These are phyloP conservation scores for Hippocampus mohnikei DNA, from an alignment of 2,113 vertebrate species.

Conservation along the genomic window DNA sequence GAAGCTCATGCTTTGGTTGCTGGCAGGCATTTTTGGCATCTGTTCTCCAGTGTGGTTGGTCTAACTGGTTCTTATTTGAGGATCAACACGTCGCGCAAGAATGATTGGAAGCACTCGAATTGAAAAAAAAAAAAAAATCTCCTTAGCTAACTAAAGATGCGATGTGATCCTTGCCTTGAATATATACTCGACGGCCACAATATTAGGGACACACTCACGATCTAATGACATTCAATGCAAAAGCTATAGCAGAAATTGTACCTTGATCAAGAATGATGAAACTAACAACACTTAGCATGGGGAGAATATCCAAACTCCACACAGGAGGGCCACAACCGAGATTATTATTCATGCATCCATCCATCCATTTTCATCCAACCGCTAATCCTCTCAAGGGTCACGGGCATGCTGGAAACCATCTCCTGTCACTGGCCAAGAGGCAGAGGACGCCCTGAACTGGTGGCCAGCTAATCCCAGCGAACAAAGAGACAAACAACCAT, in stretches of 20 bases:
- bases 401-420: too few species aligned
- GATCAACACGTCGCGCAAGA: conserved; percentile 56
- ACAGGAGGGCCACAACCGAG: too few species aligned
- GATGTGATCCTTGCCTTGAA: conserved; percentile 36
- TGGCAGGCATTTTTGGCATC: conserved; percentile 52
- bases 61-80: conserved; percentile 61
- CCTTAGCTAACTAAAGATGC: conserved; percentile 23
- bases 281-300: too few species aligned
- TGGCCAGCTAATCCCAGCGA: too few species aligned
- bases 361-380: too few species aligned
- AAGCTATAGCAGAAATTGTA: neutral
- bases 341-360: too few species aligned
- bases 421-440: too few species aligned
- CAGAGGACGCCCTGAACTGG: too few species aligned
- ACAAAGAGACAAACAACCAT: too few species aligned
- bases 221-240: neutral
- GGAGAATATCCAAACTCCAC: too few species aligned
- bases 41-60: conserved; percentile 68
- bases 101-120: conserved; percentile 48
- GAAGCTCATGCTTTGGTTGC: conserved; percentile 45
- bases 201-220: neutral
- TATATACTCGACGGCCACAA: neutral
- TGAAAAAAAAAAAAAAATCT: conserved; percentile 67
- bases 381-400: too few species aligned
- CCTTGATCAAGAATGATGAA: too few species aligned